Conservation (phyloP, 2,797 vertebrate species). For the Adelosebastes latens region DNA sequence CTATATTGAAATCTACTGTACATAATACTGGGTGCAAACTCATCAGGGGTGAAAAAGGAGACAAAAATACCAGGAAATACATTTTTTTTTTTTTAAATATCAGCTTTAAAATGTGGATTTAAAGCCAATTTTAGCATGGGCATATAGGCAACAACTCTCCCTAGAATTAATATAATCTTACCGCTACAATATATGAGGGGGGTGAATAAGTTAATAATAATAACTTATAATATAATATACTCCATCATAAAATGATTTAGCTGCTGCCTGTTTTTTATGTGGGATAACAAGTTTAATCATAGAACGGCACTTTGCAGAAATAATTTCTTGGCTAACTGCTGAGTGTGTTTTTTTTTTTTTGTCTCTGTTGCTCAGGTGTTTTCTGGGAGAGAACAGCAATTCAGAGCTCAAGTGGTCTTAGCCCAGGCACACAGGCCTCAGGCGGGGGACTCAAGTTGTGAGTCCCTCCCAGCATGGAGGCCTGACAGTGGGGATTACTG, state of each 20-base stretch:
- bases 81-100: background rate
- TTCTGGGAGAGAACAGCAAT: constrained; percentile 25
- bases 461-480: constrained; percentile 56
- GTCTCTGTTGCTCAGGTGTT: constrained; percentile 34
- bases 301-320: background rate
- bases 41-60: too few species aligned
- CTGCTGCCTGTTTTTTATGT: background rate
- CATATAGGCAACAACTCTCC: too few species aligned
- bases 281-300: background rate
- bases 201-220: background rate
- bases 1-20: background rate
- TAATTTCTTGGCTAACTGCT: background rate
- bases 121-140: background rate
- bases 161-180: background rate
- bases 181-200: background rate
- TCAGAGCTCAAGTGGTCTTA: constrained; percentile 51
- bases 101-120: background rate
- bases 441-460: constrained; percentile 36
- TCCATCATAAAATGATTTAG: background rate
- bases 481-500: constrained; percentile 62
- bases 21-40: background rate
- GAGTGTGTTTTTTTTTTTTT: background rate
- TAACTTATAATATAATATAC: background rate
- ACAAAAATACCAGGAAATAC: background rate
- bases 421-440: constrained; percentile 47